Evolutionary conservation across 2,797 vertebrate species (phyloP), one percentile per base, ranked within the genome.

Genomic region (Labeo calbasu): DNA sequence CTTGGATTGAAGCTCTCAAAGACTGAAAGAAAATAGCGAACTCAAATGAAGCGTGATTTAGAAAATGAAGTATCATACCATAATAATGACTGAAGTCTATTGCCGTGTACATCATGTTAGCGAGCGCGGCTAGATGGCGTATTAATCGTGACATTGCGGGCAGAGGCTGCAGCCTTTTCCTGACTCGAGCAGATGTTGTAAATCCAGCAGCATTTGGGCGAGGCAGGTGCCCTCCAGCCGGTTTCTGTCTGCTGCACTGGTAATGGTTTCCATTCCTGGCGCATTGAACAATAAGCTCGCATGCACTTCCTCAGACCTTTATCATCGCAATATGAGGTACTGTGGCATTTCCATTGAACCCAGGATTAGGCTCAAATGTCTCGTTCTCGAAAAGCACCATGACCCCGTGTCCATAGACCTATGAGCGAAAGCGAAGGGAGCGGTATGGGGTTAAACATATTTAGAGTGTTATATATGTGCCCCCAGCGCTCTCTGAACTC

Each of bases 201-300:
- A 94, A 94, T 94, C 87, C 92, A 90, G 76, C 85, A 87, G 90
- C 89, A 87, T 89, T 90, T 91, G 88, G 32, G 71, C 86, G 84
- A 94, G 92, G 92, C 92, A 92, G 92, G 90, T 94, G 92, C 92
- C 94, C 93, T 93, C 93, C 90, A 93, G 92, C 89, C 90, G 81
- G 90, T 94, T 94, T 92, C 92, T 90, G 92, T 95, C 94, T 93
- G 87, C 88, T 93, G 93, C 91, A 84, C 90, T 88, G 77, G 87
- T 94, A 93, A 95, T 93, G 91, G 89, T 77, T 93, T 93, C 91
- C 91, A 88, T 92, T 91, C 88, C 53, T 88, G 89, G 89, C 90
- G 92, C 88, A 89, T 82, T 84, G 86, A 86, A 89, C 88, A 91
- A 91, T 89, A 70, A 61, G 83, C 87, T 84, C 84, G 87, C 43